Conservation (phyloP, 1,140 invertebrate species). For the Sweltsa coloradensis region DNA sequence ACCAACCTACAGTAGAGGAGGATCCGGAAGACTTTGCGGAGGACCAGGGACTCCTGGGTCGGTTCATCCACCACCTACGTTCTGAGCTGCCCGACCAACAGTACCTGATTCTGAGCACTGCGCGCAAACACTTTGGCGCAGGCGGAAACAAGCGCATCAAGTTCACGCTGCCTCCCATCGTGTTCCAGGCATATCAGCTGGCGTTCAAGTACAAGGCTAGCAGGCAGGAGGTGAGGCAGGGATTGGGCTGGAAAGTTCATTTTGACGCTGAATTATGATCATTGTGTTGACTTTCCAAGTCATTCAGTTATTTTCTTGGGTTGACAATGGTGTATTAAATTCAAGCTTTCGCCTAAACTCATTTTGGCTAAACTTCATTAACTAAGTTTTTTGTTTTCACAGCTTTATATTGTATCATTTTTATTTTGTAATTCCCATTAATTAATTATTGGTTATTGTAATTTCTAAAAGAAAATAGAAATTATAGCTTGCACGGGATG, state of each 20-base stretch:
- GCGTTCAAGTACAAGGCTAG: constrained; percentile 71
- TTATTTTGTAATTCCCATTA: no score
- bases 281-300: no score
- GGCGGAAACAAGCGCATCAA: constrained; percentile 81
- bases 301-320: no score
- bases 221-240: constrained; percentile 49
- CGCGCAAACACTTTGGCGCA: constrained; percentile 76
- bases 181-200: constrained; percentile 88
- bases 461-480: no score
- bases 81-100: constrained; percentile 84
- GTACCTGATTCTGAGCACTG: constrained; percentile 79
- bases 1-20: constrained; percentile 48
- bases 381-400: no score
- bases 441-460: no score
- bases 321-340: not conserved
- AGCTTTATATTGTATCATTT: no score
- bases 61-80: constrained; percentile 82
- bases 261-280: no score
- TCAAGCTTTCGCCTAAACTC: not conserved
- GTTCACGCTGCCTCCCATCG: constrained; percentile 88
- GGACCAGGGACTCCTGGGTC: constrained; percentile 84
- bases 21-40: constrained; percentile 95
- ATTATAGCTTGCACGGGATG: no score
- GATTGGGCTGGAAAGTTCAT: no score
- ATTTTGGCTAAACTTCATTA: not conserved